Conservation (phyloP, 2,888 invertebrate species). For the Dicyrtoma fusca region DNA sequence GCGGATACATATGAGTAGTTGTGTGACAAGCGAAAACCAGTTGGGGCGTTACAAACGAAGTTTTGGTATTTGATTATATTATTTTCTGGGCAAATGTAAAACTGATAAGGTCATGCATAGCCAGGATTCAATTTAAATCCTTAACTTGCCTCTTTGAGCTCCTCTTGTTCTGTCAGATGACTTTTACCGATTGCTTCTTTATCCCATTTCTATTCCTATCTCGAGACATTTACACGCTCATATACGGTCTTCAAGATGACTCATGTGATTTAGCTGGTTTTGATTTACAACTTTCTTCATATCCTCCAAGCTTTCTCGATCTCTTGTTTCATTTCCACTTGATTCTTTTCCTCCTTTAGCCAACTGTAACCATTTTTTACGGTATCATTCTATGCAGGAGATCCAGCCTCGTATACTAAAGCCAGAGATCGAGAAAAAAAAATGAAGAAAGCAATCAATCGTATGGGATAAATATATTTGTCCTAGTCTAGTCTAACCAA, state of each 20-base stretch:
- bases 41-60: not conserved
- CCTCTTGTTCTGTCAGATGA: not conserved
- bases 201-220: conserved; percentile 8
- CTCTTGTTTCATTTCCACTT: not conserved
- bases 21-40: not conserved
- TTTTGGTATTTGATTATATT: conserved; percentile 17
- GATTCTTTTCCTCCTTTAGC: not conserved
- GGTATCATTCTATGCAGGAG: too few relatives aligned
- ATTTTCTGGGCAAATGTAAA: conserved; percentile 11
- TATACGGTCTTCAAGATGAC: not conserved
- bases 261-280: conserved; percentile 22
- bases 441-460: too few relatives aligned
- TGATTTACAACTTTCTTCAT: conserved; percentile 25
- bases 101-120: conserved; percentile 27
- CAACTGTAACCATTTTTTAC: too few relatives aligned
- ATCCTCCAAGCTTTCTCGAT: conserved; percentile 12
- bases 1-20: not conserved
- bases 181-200: conserved; percentile 27
- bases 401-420: too few relatives aligned
- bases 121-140: conserved; percentile 24
- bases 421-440: too few relatives aligned
- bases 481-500: too few relatives aligned
- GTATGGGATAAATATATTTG: too few relatives aligned
- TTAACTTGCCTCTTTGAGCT: conserved; percentile 9
- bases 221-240: not conserved